A percentile compares a stretch with the other conserved stretches of the same genome.
Evolutionary conservation across 2,113 vertebrate genomes (phyloP).

Genomic region (Falcunculus frontatus): DNA sequence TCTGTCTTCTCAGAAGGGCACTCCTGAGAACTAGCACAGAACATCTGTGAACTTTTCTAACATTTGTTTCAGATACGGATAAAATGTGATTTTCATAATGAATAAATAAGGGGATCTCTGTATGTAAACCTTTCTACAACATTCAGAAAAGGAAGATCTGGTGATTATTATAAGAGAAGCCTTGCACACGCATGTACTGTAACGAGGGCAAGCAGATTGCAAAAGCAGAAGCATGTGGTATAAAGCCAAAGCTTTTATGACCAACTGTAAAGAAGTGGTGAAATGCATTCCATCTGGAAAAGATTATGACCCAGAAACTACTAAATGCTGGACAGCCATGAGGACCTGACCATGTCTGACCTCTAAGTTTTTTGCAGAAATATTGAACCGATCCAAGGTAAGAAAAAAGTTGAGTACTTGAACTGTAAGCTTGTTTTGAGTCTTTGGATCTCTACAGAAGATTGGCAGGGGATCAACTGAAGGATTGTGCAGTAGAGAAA

Average conservation of each 20-base stretch:
- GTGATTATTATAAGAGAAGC: not conserved
- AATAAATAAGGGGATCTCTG: not conserved
- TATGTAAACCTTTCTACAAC: not conserved
- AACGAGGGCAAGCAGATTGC: not conserved
- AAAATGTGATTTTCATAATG: not conserved
- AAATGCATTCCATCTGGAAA: conserved; percentile 47
- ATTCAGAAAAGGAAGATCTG: not conserved
- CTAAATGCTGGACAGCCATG: conserved; percentile 18
- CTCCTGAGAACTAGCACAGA: not conserved
- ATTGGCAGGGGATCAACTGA: not conserved
- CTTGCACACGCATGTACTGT: conserved; percentile 6
- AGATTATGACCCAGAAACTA: conserved; percentile 41
- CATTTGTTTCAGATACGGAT: not conserved
- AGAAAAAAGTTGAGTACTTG: not conserved
- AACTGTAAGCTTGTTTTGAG: not conserved
- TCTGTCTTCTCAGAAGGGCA: not conserved
- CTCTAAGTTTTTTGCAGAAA: not conserved
- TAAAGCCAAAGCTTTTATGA: not conserved
- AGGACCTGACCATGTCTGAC: not conserved
- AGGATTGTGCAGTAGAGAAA: not conserved
- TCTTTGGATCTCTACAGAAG: not conserved
- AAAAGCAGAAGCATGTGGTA: conserved; percentile 26
- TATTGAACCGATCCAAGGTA: not conserved
- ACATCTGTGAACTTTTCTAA: not conserved
- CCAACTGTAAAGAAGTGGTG: not conserved